Base-by-base conservation (phyloP, 2,888 invertebrate species). In the Charanyca ferruginea region DNA sequence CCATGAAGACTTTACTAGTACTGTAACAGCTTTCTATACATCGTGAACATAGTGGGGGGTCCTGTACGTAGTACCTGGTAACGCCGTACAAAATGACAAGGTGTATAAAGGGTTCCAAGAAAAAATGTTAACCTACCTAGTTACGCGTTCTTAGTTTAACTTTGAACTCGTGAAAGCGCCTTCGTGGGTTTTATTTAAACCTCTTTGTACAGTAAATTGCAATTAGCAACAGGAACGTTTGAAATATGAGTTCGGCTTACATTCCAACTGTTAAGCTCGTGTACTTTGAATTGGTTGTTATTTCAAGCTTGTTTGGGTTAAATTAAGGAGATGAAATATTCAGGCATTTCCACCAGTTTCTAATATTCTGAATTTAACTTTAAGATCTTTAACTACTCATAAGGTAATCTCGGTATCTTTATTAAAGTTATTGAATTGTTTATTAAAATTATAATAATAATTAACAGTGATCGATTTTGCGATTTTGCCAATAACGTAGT, bases 121-220 rank as follows among this genome's bases (percentile, higher is more conserved):
- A 81, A 80, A 80, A 81, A 59, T 59, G 23, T 77, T 59, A 81
- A 62, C 52, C 59, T 20, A 67, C 67, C 52, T 51, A 65, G 48
- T 62, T 53, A 28, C 52, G 49, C 45, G 45, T 64, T 77, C 47
- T 47, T 48, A 22, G 35, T 54, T 55, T 76, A 45, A 75, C 69
- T 63, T 53, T 64, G 25, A 59, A 57, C 52, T 55, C 28, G 42
- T 32, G 53, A 60, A 53, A 47, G 25, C 38, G 53, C 42, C 44
- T 70, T 76, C 61, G 64, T 58, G 45, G 53, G 25, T 80, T 76
- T 55, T 70, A 62, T 64, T 76, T 69, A 54, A 62, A 76, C 54
- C 54, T 62, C 77, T 77, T 76, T 77, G 76, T 68, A 25, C 53
- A 35, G 58, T 77, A 59, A 71, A 64, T 62, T 65, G 74, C 74